Percentiles rank a stretch among this genome's conserved stretches.
Conservation (phyloP, 2,888 invertebrate species). For the Lymantria dispar region DNA sequence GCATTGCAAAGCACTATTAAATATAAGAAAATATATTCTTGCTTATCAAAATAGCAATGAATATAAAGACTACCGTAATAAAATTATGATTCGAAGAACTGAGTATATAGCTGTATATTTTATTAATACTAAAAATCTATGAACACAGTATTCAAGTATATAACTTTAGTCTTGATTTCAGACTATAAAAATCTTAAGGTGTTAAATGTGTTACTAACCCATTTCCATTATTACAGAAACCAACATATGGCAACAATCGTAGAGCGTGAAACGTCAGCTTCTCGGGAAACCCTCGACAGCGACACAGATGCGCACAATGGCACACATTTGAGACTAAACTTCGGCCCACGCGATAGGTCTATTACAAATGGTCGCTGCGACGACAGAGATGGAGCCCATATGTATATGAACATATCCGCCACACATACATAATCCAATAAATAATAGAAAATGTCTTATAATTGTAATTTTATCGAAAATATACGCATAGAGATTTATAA, state of each 20-base stretch:
- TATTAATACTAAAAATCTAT: no score
- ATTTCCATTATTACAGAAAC: constrained; percentile 38
- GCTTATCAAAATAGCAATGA: no score
- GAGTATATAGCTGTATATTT: no score
- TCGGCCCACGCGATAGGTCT: constrained; percentile 51
- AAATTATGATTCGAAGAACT: no score
- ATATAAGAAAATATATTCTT: no score
- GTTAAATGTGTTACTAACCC: neutral
- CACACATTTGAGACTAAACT: constrained; percentile 67
- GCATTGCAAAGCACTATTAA: no score
- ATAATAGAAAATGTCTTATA: no score
- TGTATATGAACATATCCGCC: constrained; percentile 79
- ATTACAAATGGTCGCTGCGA: constrained; percentile 46
- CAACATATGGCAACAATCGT: constrained; percentile 78
- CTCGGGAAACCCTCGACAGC: constrained; percentile 62
- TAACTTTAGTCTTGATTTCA: no score
- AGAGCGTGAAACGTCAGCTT: constrained; percentile 66
- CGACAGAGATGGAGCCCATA: constrained; percentile 62
- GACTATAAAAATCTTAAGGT: neutral
- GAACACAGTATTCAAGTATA: no score
- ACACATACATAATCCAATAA: constrained; percentile 53
- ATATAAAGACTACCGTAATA: no score
- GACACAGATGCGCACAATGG: constrained; percentile 48
- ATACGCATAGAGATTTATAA: neutral
- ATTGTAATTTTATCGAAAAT: no score